Conservation (phyloP, 2,113 vertebrate genomes). For the Mungos mungo region DNA sequence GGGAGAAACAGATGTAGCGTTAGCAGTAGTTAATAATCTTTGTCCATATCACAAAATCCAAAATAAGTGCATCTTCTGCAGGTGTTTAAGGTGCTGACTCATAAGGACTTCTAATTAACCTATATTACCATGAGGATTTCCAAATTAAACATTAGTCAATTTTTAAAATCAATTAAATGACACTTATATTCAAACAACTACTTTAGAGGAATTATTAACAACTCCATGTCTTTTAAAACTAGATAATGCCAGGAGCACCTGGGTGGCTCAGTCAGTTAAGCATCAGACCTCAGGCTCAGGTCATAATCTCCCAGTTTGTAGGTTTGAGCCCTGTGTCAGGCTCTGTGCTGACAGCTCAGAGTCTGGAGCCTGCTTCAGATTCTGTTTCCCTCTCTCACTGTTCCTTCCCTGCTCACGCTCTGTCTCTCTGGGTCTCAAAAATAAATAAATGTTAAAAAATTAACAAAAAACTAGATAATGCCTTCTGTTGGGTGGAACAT, state of each 20-base stretch:
- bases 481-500: neutral
- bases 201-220: constrained; percentile 17
- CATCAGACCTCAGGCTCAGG: too few species aligned
- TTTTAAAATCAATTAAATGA: constrained; percentile 46
- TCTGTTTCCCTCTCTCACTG: too few species aligned
- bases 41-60: neutral
- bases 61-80: constrained; percentile 4
- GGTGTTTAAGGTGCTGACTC: constrained; percentile 18
- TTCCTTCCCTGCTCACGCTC: too few species aligned
- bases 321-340: too few species aligned
- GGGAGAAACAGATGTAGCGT: neutral
- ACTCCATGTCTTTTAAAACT: neutral
- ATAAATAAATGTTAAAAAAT: too few species aligned
- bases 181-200: constrained; percentile 35
- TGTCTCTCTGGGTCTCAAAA: too few species aligned
- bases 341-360: too few species aligned
- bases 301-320: too few species aligned
- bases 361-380: too few species aligned
- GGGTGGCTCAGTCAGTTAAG: too few species aligned
- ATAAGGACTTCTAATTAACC: constrained; percentile 71
- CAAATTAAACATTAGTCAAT: constrained; percentile 65
- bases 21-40: neutral
- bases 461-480: neutral
- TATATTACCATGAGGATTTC: constrained; percentile 64
- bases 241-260: neutral